Conservation (phyloP, 2,797 vertebrate genomes). For the Danio albolineatus region DNA sequence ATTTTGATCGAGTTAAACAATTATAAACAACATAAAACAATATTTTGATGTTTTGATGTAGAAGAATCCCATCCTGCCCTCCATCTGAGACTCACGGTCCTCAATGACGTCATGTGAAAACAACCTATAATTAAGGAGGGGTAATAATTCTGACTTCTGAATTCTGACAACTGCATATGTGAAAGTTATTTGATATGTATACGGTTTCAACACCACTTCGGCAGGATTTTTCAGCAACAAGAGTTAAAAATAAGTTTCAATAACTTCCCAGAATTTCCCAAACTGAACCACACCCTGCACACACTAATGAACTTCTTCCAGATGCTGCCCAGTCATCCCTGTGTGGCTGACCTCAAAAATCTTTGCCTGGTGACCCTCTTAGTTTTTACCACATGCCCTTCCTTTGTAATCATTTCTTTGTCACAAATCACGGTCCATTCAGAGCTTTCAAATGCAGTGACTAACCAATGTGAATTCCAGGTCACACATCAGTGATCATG, state of each 20-base stretch:
- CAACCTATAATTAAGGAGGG: too few relatives aligned
- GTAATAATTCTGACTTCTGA: too few relatives aligned
- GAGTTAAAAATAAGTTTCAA: conserved; percentile 20
- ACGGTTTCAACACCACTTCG: too few relatives aligned
- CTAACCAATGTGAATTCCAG: conserved; percentile 19
- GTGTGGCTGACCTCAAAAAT: conserved; percentile 41
- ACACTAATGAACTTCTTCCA: conserved; percentile 41
- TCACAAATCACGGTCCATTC: conserved; percentile 13
- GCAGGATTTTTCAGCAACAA: conserved; percentile 9
- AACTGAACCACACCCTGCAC: conserved; percentile 36
- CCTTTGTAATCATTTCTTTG: conserved; percentile 43
- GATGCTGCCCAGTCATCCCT: conserved; percentile 43
- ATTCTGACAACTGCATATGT: too few relatives aligned
- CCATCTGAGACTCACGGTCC: too few relatives aligned
- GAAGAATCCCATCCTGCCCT: too few relatives aligned
- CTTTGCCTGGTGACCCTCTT: conserved; percentile 27
- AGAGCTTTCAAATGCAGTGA: conserved; percentile 14
- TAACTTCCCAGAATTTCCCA: conserved; percentile 20
- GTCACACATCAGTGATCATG: conserved; percentile 2
- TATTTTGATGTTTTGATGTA: too few relatives aligned
- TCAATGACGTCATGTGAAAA: too few relatives aligned
- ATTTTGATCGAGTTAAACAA: too few relatives aligned
- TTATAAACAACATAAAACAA: too few relatives aligned
- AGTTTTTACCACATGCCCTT: conserved; percentile 35
- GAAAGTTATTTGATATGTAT: too few relatives aligned